phyloP scores from a whole-genome alignment of 2,797 vertebrate species.

The Myoxocephalus aenaeus region DNA sequence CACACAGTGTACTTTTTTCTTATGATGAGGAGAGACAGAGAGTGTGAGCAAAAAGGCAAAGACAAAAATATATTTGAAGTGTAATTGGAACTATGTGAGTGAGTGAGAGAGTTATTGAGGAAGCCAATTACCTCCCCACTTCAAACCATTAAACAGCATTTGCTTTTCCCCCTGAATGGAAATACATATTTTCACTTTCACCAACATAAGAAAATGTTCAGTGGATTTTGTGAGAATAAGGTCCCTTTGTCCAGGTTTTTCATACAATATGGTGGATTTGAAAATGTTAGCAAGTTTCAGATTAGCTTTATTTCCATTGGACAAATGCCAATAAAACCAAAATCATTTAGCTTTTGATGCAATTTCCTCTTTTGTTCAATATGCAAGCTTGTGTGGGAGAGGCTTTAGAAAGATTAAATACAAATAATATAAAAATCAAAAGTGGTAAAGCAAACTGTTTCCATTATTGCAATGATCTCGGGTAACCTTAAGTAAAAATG shows the following conservation, averaged over 20 bases:
- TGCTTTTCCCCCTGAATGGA: neutral
- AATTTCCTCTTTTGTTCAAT: neutral
- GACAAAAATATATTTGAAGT: conserved; percentile 6
- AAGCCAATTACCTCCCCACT: conserved; percentile 19
- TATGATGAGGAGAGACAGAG: neutral
- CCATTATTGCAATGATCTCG: neutral
- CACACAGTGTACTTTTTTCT: neutral
- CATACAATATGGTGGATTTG: neutral
- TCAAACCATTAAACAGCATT: neutral
- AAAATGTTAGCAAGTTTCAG: neutral
- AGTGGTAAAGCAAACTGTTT: neutral
- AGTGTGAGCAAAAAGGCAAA: neutral
- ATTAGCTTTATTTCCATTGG: neutral
- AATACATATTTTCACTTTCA: conserved; percentile 3
- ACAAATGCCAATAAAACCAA: neutral
- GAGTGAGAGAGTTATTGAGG: conserved; percentile 20
- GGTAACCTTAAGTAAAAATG: neutral
- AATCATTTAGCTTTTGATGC: neutral
- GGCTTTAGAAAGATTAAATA: neutral
- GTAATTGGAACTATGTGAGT: conserved; percentile 23
- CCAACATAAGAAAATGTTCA: neutral
- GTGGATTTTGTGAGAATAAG: neutral
- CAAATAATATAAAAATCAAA: neutral
- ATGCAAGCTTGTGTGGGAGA: neutral
- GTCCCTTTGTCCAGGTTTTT: neutral